phyloP scores from a whole-genome alignment of 2,888 invertebrate species.

The Papilio protenor region DNA sequence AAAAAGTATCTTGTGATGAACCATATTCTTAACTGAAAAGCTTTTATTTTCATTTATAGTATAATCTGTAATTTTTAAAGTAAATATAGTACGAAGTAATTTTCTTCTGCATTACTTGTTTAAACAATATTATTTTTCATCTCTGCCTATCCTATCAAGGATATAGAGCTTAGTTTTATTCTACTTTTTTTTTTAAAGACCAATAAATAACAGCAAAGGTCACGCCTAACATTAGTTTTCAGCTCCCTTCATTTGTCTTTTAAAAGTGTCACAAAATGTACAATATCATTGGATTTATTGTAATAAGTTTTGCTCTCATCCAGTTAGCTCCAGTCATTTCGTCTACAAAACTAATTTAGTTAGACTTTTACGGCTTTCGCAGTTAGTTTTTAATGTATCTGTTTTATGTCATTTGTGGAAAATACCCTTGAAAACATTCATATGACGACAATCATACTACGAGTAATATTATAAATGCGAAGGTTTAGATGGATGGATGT shows the following conservation, averaged over 20 bases:
- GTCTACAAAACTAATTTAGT: constrained; percentile 36
- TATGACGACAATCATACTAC: neutral
- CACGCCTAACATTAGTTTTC: constrained; percentile 21
- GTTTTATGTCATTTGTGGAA: constrained; percentile 28
- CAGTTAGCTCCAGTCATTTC: constrained; percentile 39
- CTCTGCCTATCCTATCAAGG: neutral
- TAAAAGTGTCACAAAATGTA: constrained; percentile 42
- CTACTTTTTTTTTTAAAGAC: neutral
- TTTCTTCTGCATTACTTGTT: neutral
- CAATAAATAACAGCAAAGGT: constrained; percentile 14
- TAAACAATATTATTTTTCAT: neutral
- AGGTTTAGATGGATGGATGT: too few relatives aligned
- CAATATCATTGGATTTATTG: constrained; percentile 42
- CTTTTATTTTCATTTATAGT: neutral
- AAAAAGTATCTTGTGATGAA: too few relatives aligned
- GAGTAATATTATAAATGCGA: too few relatives aligned
- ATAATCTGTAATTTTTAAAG: neutral
- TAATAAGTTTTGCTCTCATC: constrained; percentile 32
- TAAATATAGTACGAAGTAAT: neutral
- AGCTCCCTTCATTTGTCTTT: constrained; percentile 39
- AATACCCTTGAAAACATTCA: neutral
- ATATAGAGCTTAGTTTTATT: neutral
- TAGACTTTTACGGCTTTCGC: constrained; percentile 39
- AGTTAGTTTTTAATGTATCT: constrained; percentile 36
- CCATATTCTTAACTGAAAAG: neutral